Evolutionary conservation across 1,140 invertebrate species (phyloP).

Genomic region (Drosophila truncata): DNA sequence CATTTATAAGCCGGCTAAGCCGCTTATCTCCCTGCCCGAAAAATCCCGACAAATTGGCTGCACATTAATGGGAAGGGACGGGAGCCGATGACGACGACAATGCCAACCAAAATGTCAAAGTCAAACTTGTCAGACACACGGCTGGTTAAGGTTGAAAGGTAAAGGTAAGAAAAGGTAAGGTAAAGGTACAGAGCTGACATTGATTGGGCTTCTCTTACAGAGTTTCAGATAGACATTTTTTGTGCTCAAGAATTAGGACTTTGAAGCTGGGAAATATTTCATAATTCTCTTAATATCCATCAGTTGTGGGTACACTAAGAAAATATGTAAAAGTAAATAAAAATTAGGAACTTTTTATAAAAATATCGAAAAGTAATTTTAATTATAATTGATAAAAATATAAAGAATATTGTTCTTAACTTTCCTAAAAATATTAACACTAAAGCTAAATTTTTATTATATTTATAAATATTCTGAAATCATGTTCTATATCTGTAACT

Average conservation of each 20-base stretch:
- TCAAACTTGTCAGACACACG: slow-evolving; percentile 57
- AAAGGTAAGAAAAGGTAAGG: slow-evolving; percentile 13
- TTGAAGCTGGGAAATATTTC: slow-evolving; percentile 50
- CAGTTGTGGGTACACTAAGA: slow-evolving; percentile 12
- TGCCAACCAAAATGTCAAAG: slow-evolving; percentile 70
- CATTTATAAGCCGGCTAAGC: slow-evolving; percentile 76
- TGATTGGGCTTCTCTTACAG: slow-evolving; percentile 57
- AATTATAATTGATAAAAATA: background rate
- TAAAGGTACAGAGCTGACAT: slow-evolving; percentile 31
- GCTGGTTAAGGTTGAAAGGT: slow-evolving; percentile 36
- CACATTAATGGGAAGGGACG: slow-evolving; percentile 16
- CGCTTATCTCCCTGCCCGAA: slow-evolving; percentile 62
- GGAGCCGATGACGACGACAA: slow-evolving; percentile 36
- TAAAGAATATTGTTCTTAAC: too few relatives aligned
- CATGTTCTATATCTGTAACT: background rate
- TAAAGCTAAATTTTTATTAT: background rate
- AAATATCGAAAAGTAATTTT: rapidly evolving
- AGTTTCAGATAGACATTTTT: slow-evolving; percentile 5
- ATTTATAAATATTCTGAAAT: background rate
- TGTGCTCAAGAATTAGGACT: slow-evolving; percentile 54
- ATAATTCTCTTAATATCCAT: slow-evolving; percentile 55
- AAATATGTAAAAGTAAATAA: background rate
- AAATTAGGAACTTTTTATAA: too few relatives aligned
- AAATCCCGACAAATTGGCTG: slow-evolving; percentile 78
- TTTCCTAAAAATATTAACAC: too few relatives aligned